Percentiles rank a stretch among this genome's conserved stretches.
phyloP scores from a whole-genome alignment of 2,888 invertebrate species.

The Amitus sp. region DNA sequence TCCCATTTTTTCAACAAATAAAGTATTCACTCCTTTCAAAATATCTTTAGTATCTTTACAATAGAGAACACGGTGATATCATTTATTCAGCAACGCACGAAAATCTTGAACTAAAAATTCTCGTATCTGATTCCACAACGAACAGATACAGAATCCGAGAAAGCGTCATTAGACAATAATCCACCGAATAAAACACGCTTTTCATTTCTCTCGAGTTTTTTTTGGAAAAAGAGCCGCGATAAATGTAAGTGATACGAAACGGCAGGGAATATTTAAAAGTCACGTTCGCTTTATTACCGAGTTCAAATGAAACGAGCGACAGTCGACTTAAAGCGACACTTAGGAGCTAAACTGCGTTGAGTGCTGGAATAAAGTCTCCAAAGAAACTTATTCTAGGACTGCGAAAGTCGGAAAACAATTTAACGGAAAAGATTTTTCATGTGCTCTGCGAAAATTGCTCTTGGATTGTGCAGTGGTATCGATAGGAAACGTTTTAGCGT shows the following conservation, averaged over 20 bases:
- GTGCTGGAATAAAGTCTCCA: conserved; percentile 5
- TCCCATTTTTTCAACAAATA: too few relatives aligned
- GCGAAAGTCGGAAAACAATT: too few relatives aligned
- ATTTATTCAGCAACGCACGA: too few relatives aligned
- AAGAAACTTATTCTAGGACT: not conserved
- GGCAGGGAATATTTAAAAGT: conserved; percentile 1
- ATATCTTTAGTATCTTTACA: too few relatives aligned
- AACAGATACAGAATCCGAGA: not conserved
- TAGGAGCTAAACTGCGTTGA: conserved; percentile 7
- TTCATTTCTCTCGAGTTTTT: not conserved
- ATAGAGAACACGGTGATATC: too few relatives aligned
- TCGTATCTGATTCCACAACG: not conserved
- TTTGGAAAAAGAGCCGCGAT: not conserved
- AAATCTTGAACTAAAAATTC: too few relatives aligned
- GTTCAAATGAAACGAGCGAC: conserved; percentile 5
- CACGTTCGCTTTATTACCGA: not conserved
- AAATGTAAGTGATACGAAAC: not conserved
- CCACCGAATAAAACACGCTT: not conserved
- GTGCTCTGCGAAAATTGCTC: not conserved
- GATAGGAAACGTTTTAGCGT: not conserved
- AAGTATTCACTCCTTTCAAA: too few relatives aligned
- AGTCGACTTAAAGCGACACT: conserved; percentile 11
- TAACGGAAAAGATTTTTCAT: too few relatives aligned
- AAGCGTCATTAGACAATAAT: not conserved
- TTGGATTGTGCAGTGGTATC: not conserved